Conservation (phyloP, 2,797 vertebrate genomes). For the Cossypha niveicapilla region DNA sequence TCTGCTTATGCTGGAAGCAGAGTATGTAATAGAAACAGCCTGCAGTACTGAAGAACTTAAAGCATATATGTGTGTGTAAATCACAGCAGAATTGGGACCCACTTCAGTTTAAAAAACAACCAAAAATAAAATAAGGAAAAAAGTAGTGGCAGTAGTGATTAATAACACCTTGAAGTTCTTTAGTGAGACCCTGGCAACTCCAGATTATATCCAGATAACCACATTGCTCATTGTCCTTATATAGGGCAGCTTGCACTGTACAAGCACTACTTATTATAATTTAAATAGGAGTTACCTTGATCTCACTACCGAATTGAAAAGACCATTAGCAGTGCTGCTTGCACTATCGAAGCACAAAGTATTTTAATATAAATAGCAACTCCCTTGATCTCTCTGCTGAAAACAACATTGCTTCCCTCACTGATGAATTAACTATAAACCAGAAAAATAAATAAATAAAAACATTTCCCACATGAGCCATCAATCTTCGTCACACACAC, state of each 20-base stretch:
- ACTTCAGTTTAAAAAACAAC: background rate
- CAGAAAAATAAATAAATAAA: conserved; percentile 52
- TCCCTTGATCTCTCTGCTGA: conserved; percentile 58
- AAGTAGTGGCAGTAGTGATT: background rate
- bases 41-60: background rate
- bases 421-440: conserved; percentile 52
- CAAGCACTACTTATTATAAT: conserved; percentile 52
- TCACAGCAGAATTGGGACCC: background rate
- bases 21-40: background rate
- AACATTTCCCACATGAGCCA: background rate
- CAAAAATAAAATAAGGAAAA: background rate
- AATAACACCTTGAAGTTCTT: conserved; percentile 27
- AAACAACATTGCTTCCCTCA: conserved; percentile 20
- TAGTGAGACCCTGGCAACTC: conserved; percentile 25
- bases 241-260: conserved; percentile 6
- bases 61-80: background rate
- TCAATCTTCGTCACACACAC: conserved; percentile 3
- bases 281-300: conserved; percentile 69
- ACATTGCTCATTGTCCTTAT: conserved; percentile 34
- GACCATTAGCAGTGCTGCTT: conserved; percentile 48
- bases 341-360: conserved; percentile 43
- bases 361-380: conserved; percentile 62
- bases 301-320: conserved; percentile 53
- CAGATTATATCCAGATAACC: conserved; percentile 34
- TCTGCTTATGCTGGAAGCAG: background rate